A percentile compares a stretch with the other conserved stretches of the same genome.
Evolutionary conservation across 2,888 invertebrate species (phyloP).

Genomic region (Ichneumoninae sp.): DNA sequence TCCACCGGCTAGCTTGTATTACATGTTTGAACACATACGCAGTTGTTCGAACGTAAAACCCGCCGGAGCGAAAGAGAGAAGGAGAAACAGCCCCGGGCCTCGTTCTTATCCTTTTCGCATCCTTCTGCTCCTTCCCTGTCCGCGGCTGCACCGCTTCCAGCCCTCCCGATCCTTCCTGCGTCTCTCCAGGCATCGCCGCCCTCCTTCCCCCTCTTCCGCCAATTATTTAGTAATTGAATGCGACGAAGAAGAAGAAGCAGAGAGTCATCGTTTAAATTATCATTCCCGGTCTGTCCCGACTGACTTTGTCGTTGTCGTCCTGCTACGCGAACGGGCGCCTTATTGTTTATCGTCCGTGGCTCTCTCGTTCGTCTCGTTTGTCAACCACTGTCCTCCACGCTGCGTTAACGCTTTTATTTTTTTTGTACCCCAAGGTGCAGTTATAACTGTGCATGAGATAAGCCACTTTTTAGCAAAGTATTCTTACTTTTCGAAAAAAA

Average conservation of each 20-base stretch:
- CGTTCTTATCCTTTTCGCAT: conserved; percentile 51
- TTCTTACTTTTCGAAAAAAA: background rate
- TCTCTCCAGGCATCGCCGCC: conserved; percentile 37
- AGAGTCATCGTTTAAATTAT: conserved; percentile 84
- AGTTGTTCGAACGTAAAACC: conserved; percentile 48
- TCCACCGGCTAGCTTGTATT: conserved; percentile 39
- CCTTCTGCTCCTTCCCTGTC: conserved; percentile 43
- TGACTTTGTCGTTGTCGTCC: conserved; percentile 45
- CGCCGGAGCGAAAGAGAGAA: conserved; percentile 25
- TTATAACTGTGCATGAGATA: conserved; percentile 1
- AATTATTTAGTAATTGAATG: conserved; percentile 84
- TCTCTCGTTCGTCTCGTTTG: conserved; percentile 69
- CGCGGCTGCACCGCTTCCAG: conserved; percentile 37
- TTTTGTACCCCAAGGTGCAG: background rate
- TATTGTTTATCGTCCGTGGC: conserved; percentile 58
- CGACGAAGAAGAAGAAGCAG: conserved; percentile 67
- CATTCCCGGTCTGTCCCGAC: conserved; percentile 74
- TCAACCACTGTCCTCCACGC: conserved; percentile 70
- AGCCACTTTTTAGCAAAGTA: background rate
- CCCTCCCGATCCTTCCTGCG: conserved; percentile 53
- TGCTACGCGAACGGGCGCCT: conserved; percentile 28
- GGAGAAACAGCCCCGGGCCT: conserved; percentile 51
- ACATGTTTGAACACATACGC: conserved; percentile 32
- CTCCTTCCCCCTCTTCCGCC: conserved; percentile 72
- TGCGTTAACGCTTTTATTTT: conserved; percentile 59